These are phyloP conservation scores for Zosterops lateralis DNA, from an alignment of 2,113 vertebrate species.

Conservation along the genomic window DNA sequence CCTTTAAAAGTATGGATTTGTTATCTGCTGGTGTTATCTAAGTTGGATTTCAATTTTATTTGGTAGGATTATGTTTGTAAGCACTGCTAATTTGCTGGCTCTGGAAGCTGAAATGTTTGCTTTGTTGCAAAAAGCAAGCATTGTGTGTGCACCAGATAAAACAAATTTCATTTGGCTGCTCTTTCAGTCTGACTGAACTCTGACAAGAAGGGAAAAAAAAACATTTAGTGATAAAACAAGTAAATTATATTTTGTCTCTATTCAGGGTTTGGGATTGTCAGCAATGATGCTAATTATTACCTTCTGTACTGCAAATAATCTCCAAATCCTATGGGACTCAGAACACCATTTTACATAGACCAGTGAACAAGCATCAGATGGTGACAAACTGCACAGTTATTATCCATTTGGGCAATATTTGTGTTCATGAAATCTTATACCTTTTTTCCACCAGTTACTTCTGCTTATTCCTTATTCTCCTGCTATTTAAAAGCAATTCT, in stretches of 20 bases:
- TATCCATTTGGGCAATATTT: background rate
- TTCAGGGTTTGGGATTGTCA: background rate
- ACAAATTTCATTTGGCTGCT: background rate
- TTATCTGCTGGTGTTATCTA: background rate
- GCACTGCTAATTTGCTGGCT: background rate
- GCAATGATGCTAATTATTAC: conserved; percentile 8
- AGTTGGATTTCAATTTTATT: conserved; percentile 11
- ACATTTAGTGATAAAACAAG: background rate
- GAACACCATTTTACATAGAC: background rate
- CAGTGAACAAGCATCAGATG: background rate
- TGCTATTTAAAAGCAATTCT: background rate
- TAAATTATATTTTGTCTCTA: background rate
- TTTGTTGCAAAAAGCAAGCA: conserved; percentile 6
- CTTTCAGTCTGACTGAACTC: background rate
- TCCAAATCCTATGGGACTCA: background rate
- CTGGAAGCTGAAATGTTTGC: background rate
- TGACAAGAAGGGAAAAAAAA: background rate
- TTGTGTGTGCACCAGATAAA: background rate
- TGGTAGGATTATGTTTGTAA: conserved; percentile 24
- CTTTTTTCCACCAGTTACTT: background rate
- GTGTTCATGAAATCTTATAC: background rate
- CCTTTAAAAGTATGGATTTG: background rate
- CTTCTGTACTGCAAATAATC: background rate
- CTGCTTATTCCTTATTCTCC: background rate
- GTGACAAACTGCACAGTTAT: background rate